Evolutionary conservation across 2,888 invertebrate genomes (phyloP), one percentile per base, ranked within the genome.

Genomic region (Lapara coniferarum): DNA sequence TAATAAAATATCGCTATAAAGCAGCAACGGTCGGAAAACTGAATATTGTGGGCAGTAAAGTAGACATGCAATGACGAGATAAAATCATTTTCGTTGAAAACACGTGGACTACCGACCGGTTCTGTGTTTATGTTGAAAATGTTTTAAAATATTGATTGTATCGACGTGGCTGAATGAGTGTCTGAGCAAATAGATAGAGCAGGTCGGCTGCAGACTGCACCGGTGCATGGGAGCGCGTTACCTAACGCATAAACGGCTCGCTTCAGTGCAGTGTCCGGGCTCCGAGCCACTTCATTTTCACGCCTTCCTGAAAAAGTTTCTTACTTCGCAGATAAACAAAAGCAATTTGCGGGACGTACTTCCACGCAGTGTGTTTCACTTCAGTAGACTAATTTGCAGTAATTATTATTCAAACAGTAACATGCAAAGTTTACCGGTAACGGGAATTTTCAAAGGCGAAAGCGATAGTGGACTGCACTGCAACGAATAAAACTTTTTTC

Each of bases 401-500:
- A 49, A 63, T 63, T 63, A 63, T 49, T 63, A 63, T 63, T 63
- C 12, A 66, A 57, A 57, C 19, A 66, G 66, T 66, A 51, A 69
- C 37, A 57, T 69, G 70, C 69, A 71, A 75, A 77, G 78, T 83
- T 83, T 82, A 81, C 78, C 77, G 74, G 81, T 77, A 73, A 81
- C 74, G 77, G 77, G 78, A 86, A 84, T 86, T 85, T 85, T 77
- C 77, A 83, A 79, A 84, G 81, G 79, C 79, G 79, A 77, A 80
- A 80, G 78, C 81, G 78, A 83, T 82, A 81, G 82, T 80, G 72
- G 78, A 89, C 84, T 89, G 89, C 89, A 89, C 84, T 89, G 89
- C 89, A 89, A 84, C 85, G 85, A 77, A 83, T 70, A 81, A 90
- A 92, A 92, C 87, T 93, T 92, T 92, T 91, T 91, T 92, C 92